phyloP scores from a whole-genome alignment of 1,140 invertebrate genomes.

The Aphidius gifuensis region DNA sequence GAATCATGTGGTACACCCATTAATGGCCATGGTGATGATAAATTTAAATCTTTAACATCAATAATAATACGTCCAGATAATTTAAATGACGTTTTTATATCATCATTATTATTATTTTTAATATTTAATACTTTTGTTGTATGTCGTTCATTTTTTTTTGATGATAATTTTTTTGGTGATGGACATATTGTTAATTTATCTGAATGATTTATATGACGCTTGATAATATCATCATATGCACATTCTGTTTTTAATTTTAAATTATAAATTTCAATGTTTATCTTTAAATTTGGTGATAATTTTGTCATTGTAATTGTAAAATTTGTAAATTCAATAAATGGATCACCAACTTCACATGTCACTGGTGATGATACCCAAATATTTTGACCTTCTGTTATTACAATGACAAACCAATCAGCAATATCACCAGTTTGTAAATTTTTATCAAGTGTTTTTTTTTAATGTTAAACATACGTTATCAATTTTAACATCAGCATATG shows the following conservation, averaged over 20 bases:
- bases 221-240: constrained; percentile 30
- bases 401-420: constrained; percentile 37
- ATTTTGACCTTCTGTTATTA: constrained; percentile 27
- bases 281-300: constrained; percentile 35
- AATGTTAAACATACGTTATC: constrained; percentile 33
- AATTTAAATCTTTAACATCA: constrained; percentile 28
- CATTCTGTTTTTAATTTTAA: constrained; percentile 27
- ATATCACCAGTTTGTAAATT: constrained; percentile 23
- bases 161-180: constrained; percentile 34
- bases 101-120: not conserved
- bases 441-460: constrained; percentile 16
- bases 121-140: constrained; percentile 18
- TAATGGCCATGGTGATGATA: constrained; percentile 36
- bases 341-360: constrained; percentile 24
- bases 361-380: constrained; percentile 32
- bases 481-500: constrained; percentile 28
- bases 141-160: constrained; percentile 23
- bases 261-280: constrained; percentile 34
- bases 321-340: constrained; percentile 27
- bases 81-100: constrained; percentile 30
- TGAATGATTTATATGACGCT: constrained; percentile 33
- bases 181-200: constrained; percentile 31
- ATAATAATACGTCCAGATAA: constrained; percentile 32
- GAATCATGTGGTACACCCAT: constrained; percentile 33
- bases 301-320: constrained; percentile 23